A percentile compares a stretch with the other conserved stretches of the same genome.
Evolutionary conservation across 2,113 vertebrate species (phyloP).

Genomic region (Serilophus lunatus): DNA sequence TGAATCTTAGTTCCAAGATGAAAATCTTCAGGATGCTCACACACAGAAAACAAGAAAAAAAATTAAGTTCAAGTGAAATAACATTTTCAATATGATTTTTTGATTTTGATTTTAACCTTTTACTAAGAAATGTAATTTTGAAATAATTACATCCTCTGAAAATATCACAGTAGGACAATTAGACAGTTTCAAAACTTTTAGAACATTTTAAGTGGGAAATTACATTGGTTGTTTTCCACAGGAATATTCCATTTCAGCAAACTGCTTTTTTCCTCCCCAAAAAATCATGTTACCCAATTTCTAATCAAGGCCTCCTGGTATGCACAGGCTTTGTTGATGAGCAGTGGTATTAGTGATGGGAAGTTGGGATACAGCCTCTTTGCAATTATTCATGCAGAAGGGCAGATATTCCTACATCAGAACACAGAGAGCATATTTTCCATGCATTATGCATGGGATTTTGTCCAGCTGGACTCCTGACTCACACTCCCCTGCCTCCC

Average conservation of each 20-base stretch:
- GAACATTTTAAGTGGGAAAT: background rate
- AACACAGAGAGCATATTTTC: background rate
- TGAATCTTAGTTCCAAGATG: background rate
- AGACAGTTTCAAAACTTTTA: background rate
- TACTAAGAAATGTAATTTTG: background rate
- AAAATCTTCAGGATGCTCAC: background rate
- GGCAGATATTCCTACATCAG: background rate
- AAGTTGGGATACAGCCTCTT: background rate
- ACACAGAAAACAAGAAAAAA: background rate
- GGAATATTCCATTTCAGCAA: background rate
- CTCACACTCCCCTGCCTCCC: background rate
- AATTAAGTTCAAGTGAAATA: background rate
- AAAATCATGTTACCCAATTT: background rate
- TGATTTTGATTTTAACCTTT: background rate
- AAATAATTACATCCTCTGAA: background rate
- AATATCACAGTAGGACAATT: background rate
- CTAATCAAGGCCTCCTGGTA: background rate
- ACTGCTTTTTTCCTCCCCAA: rapidly evolving
- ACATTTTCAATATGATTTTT: background rate
- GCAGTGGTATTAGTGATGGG: background rate
- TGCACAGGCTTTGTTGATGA: background rate
- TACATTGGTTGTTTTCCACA: background rate
- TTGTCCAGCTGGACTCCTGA: conserved; percentile 49
- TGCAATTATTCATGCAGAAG: background rate
- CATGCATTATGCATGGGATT: background rate